Percentiles rank a stretch among this genome's conserved stretches.
Conservation (phyloP, 2,888 invertebrate species). For the Ichneumoninae sp. region DNA sequence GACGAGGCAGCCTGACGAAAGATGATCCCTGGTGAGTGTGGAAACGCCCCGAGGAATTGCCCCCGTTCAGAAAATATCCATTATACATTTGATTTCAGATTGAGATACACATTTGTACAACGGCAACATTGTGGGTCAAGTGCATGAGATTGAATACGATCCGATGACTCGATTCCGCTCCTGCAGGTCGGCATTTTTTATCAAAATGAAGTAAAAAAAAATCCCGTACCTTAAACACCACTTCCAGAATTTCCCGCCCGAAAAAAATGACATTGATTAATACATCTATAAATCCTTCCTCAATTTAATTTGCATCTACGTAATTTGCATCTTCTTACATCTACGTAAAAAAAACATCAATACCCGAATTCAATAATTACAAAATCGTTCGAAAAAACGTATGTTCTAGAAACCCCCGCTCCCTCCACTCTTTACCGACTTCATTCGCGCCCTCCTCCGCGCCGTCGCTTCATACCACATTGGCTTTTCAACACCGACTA, state of each 20-base stretch:
- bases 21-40: conserved; percentile 64
- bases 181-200: neutral
- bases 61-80: conserved; percentile 33
- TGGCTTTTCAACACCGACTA: neutral
- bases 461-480: neutral
- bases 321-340: too few species aligned
- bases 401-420: too few species aligned
- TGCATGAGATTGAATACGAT: neutral
- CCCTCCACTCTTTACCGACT: too few species aligned
- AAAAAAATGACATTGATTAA: too few species aligned
- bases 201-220: too few species aligned
- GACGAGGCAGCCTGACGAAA: conserved; percentile 51
- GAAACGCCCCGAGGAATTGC: conserved; percentile 44
- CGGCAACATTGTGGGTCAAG: neutral
- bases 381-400: too few species aligned
- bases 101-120: neutral
- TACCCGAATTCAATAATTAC: neutral
- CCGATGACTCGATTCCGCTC: neutral
- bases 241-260: neutral
- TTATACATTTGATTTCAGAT: conserved; percentile 21
- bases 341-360: too few species aligned
- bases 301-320: too few species aligned
- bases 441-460: too few species aligned
- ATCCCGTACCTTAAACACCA: neutral
- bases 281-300: too few species aligned